These are phyloP conservation scores for Nomada lathburiana DNA, from an alignment of 2,888 invertebrate genomes.

Conservation along the genomic window DNA sequence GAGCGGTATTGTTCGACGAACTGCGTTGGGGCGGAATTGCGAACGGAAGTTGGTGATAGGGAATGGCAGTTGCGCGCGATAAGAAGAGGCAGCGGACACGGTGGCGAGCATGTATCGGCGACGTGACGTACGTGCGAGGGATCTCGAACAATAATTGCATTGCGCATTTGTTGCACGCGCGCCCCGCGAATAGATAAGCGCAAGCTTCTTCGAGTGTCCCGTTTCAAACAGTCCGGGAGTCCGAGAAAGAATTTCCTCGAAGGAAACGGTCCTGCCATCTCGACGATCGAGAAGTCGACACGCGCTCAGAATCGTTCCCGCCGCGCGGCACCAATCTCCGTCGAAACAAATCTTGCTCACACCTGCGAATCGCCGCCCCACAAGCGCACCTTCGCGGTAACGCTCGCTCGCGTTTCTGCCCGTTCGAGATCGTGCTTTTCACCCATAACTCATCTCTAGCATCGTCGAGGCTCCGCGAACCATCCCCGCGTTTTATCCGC, in stretches of 20 bases:
- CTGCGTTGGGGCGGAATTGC: background rate
- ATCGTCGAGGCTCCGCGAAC: background rate
- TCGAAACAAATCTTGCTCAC: too few relatives aligned
- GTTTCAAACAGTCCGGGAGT: too few relatives aligned
- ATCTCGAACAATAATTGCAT: background rate
- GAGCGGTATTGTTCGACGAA: too few relatives aligned
- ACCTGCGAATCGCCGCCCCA: too few relatives aligned
- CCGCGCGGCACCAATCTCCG: too few relatives aligned
- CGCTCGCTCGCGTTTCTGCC: too few relatives aligned
- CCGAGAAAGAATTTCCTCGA: too few relatives aligned
- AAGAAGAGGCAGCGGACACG: background rate
- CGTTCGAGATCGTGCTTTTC: conserved; percentile 3
- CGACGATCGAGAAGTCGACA: too few relatives aligned
- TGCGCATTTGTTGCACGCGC: background rate
- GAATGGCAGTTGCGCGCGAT: conserved; percentile 1
- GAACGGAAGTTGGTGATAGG: conserved; percentile 2
- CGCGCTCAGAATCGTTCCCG: too few relatives aligned
- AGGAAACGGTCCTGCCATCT: too few relatives aligned
- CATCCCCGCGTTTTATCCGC: background rate
- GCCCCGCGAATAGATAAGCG: background rate
- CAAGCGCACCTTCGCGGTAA: too few relatives aligned
- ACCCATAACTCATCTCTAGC: background rate
- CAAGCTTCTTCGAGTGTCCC: background rate
- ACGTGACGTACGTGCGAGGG: background rate
- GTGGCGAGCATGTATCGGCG: background rate